Percentiles rank a stretch among this genome's conserved stretches.
Evolutionary conservation across 2,113 vertebrate species (phyloP).

Genomic region (Megatriorchis doriae): DNA sequence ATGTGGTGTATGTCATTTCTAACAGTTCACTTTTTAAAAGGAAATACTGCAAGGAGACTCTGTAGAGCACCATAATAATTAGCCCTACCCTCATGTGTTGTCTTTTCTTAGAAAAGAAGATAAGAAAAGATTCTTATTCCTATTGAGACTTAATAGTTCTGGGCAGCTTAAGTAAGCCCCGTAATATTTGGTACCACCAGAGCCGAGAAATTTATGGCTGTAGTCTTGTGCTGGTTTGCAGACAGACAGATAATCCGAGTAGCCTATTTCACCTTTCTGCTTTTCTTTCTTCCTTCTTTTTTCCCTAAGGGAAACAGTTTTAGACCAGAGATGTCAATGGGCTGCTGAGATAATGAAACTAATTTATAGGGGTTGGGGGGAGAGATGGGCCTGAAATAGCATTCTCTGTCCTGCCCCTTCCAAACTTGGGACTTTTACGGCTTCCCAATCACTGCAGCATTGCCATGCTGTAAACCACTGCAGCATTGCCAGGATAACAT

Average conservation of each 20-base stretch:
- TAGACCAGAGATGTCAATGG: not conserved
- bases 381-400: not conserved
- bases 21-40: not conserved
- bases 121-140: not conserved
- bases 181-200: not conserved
- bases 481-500: no score
- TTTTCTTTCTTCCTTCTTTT: not conserved
- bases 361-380: not conserved
- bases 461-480: not conserved
- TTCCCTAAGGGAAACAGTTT: not conserved
- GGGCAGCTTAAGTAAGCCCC: not conserved
- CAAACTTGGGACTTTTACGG: not conserved
- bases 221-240: not conserved
- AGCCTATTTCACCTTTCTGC: not conserved
- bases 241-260: not conserved
- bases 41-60: not conserved
- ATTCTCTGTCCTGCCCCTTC: not conserved
- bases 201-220: not conserved
- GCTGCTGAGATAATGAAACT: not conserved
- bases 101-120: not conserved
- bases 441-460: not conserved
- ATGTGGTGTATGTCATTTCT: not conserved
- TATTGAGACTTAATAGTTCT: not conserved
- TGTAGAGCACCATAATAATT: not conserved
- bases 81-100: not conserved